phyloP scores from a whole-genome alignment of 2,888 invertebrate genomes.

The Ditylenchus weischeri region DNA sequence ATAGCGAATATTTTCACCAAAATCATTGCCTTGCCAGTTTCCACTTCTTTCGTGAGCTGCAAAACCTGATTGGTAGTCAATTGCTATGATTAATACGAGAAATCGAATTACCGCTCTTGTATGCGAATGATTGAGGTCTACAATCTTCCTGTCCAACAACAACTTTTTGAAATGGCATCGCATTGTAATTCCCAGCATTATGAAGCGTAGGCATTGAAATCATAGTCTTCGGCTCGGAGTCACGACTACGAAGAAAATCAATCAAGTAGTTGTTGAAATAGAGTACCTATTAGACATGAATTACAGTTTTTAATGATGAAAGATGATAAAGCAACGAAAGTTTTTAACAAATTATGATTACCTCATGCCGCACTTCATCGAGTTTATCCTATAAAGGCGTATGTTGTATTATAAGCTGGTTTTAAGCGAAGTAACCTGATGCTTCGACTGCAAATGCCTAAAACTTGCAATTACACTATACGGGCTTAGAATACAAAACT shows the following conservation, averaged over 20 bases:
- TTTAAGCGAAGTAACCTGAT: constrained; percentile 62
- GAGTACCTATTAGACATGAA: constrained; percentile 66
- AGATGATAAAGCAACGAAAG: no score
- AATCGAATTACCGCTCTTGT: not conserved
- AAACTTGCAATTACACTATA: not conserved
- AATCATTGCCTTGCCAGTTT: constrained; percentile 2
- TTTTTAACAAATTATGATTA: not conserved
- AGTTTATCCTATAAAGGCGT: constrained; percentile 72
- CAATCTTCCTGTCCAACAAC: not conserved
- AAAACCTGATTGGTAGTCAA: not conserved
- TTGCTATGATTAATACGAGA: no score
- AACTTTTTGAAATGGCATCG: not conserved
- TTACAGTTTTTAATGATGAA: not conserved
- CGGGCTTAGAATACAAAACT: no score
- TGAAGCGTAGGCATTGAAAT: not conserved
- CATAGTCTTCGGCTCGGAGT: constrained; percentile 69
- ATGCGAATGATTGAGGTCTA: not conserved
- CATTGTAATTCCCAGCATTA: no score
- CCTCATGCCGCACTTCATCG: constrained; percentile 78
- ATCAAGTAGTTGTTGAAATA: constrained; percentile 93
- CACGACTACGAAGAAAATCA: constrained; percentile 88
- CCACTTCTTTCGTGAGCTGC: constrained; percentile 8
- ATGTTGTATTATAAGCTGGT: no score
- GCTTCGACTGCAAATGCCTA: constrained; percentile 89
- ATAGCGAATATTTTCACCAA: not conserved